Evolutionary conservation across 2,888 invertebrate genomes (phyloP).

Genomic region (Dicyrtoma fusca): DNA sequence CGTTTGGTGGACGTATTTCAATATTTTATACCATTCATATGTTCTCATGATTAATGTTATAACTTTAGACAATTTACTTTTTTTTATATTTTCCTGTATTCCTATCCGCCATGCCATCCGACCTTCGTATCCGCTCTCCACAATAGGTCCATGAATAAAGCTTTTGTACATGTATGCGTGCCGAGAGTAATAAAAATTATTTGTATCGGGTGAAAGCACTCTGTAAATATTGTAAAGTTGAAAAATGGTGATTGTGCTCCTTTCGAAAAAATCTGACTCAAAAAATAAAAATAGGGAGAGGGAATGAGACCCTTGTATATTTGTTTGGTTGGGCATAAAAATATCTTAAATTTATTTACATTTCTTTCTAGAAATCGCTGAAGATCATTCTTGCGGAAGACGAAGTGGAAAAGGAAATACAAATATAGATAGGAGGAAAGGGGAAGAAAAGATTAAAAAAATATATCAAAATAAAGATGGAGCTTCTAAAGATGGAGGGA

Average conservation of each 20-base stretch:
- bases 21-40: constrained; percentile 30
- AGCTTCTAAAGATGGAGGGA: constrained; percentile 6
- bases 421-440: not conserved
- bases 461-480: not conserved
- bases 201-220: no score
- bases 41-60: constrained; percentile 22
- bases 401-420: not conserved
- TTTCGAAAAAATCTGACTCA: not conserved
- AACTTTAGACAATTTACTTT: not conserved
- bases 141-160: not conserved
- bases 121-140: no score
- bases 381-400: not conserved
- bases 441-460: not conserved
- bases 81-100: not conserved
- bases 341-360: not conserved
- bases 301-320: no score
- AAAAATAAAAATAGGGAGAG: not conserved
- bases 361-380: constrained; percentile 5
- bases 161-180: not conserved
- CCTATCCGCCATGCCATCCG: not conserved
- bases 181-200: no score
- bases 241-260: no score
- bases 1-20: constrained; percentile 29
- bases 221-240: no score
- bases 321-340: not conserved